Evolutionary conservation across 2,797 vertebrate genomes (phyloP).

Genomic region (Trachops cirrhosus): DNA sequence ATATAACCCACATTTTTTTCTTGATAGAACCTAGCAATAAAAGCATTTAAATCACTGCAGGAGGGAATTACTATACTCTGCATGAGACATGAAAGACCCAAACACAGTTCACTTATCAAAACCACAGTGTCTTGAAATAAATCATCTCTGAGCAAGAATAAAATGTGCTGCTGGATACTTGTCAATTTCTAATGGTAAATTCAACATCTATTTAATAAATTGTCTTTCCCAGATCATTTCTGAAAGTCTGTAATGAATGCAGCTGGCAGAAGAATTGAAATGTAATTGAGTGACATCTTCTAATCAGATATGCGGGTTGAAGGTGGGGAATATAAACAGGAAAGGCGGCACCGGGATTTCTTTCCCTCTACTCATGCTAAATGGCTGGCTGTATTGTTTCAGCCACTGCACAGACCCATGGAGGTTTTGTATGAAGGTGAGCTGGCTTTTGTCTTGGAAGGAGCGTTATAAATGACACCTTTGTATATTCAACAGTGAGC

Average conservation of each 20-base stretch:
- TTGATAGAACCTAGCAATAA: constrained; percentile 44
- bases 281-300: constrained; percentile 30
- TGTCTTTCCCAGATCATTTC: constrained; percentile 69
- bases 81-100: not conserved
- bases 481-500: not conserved
- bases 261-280: constrained; percentile 53
- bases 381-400: constrained; percentile 16
- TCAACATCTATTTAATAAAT: constrained; percentile 74
- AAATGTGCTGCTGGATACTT: constrained; percentile 60
- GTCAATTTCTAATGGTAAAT: constrained; percentile 74
- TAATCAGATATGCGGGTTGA: constrained; percentile 47
- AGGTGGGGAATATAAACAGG: not conserved
- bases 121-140: constrained; percentile 27
- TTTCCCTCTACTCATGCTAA: constrained; percentile 1
- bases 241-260: constrained; percentile 70
- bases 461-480: constrained; percentile 31
- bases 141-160: not conserved
- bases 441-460: constrained; percentile 31
- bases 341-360: not conserved
- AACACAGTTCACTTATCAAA: constrained; percentile 33
- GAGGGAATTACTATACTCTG: constrained; percentile 40
- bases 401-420: not conserved
- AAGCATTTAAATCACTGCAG: constrained; percentile 43
- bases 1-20: constrained; percentile 42
- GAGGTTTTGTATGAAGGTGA: not conserved